A percentile compares a stretch with the other conserved stretches of the same genome.
These are phyloP conservation scores for Epirrhoe alternata DNA, from an alignment of 2,888 invertebrate species.

Conservation along the genomic window DNA sequence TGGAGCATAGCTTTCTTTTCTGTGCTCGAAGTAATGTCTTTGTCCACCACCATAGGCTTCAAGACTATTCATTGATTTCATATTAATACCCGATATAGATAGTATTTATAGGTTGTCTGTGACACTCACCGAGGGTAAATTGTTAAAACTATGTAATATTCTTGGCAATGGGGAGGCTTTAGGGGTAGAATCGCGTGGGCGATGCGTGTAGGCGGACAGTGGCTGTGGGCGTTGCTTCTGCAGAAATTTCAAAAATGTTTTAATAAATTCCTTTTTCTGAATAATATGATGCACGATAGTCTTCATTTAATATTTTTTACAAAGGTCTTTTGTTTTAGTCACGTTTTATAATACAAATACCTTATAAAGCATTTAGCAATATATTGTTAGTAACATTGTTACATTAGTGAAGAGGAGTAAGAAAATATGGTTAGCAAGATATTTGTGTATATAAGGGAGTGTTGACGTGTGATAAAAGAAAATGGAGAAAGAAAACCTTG, in stretches of 20 bases:
- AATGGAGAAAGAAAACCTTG: too few species aligned
- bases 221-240: slow-evolving; percentile 49
- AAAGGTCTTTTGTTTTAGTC: slow-evolving; percentile 3
- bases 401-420: too few species aligned
- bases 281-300: slow-evolving; percentile 5
- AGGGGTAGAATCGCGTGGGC: slow-evolving; percentile 42
- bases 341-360: too few species aligned
- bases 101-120: background rate
- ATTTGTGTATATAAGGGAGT: too few species aligned
- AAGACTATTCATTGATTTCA: slow-evolving; percentile 13
- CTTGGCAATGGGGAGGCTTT: slow-evolving; percentile 33
- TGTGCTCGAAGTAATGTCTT: background rate
- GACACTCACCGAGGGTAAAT: slow-evolving; percentile 1
- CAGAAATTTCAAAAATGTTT: slow-evolving; percentile 36
- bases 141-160: slow-evolving; percentile 17
- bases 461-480: too few species aligned
- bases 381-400: too few species aligned
- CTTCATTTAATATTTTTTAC: slow-evolving; percentile 1
- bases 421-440: too few species aligned
- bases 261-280: slow-evolving; percentile 36
- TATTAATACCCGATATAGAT: slow-evolving; percentile 1
- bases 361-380: too few species aligned
- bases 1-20: too few species aligned
- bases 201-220: slow-evolving; percentile 48
- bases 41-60: background rate